Evolutionary conservation across 2,113 vertebrate species (phyloP).

Genomic region (Andinoacara biseriatus): DNA sequence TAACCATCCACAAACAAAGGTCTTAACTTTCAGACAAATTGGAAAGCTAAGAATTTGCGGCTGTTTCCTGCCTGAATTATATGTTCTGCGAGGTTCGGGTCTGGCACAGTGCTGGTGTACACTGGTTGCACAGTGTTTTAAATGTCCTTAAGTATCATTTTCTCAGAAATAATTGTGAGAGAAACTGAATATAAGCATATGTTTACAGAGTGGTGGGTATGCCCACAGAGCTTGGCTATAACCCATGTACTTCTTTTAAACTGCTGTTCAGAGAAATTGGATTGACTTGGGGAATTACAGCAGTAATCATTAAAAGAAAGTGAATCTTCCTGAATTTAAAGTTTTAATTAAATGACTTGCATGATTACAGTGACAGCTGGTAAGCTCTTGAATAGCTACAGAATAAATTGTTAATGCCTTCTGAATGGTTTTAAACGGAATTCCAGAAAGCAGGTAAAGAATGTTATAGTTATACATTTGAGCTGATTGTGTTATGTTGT

Average conservation of each 20-base stretch:
- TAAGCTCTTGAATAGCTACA: neutral
- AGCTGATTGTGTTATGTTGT: neutral
- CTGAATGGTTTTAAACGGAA: neutral
- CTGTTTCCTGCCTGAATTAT: constrained; percentile 56
- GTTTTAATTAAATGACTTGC: neutral
- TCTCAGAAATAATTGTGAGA: constrained; percentile 52
- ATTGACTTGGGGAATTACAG: constrained; percentile 21
- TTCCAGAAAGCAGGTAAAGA: neutral
- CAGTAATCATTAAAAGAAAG: neutral
- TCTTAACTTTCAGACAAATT: constrained; percentile 51
- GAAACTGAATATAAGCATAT: constrained; percentile 38
- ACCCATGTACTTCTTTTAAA: neutral
- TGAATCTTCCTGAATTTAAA: neutral
- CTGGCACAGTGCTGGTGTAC: constrained; percentile 49
- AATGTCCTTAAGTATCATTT: constrained; percentile 43
- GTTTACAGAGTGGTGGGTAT: constrained; percentile 35
- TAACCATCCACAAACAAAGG: constrained; percentile 46
- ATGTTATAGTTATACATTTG: neutral
- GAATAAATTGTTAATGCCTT: neutral
- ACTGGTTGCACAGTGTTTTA: constrained; percentile 27
- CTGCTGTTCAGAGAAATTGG: neutral
- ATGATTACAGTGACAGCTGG: neutral
- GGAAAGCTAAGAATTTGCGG: constrained; percentile 45
- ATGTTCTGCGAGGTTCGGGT: constrained; percentile 62
- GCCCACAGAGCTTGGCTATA: constrained; percentile 21